These are phyloP conservation scores for Phlogophora meticulosa DNA, from an alignment of 2,888 invertebrate genomes.

Conservation along the genomic window DNA sequence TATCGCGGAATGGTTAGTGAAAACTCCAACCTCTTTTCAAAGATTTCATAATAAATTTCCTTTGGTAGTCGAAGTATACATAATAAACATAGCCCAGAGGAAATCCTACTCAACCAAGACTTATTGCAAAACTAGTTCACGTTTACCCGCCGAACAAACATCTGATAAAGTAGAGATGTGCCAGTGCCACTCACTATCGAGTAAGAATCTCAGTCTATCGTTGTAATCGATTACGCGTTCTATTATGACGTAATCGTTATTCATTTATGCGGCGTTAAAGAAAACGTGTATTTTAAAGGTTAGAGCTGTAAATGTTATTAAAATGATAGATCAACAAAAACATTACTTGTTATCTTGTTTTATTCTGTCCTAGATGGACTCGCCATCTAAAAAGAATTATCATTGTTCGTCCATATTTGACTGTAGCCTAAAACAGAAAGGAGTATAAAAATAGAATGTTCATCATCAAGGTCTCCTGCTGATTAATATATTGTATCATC, in stretches of 20 bases:
- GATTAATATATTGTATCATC: conserved; percentile 4
- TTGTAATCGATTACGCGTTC: conserved; percentile 43
- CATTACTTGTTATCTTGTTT: conserved; percentile 30
- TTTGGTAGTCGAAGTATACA: conserved; percentile 11
- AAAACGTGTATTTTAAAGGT: conserved; percentile 57
- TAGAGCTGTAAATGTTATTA: conserved; percentile 45
- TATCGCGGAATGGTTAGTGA: not conserved
- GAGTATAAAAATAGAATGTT: conserved; percentile 27
- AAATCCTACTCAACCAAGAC: conserved; percentile 67
- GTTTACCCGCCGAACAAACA: conserved; percentile 55
- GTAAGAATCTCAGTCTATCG: conserved; percentile 33
- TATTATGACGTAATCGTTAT: conserved; percentile 45
- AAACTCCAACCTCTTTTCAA: conserved; percentile 23
- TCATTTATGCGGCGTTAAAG: conserved; percentile 30
- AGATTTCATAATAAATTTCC: conserved; percentile 50
- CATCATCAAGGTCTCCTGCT: conserved; percentile 30
- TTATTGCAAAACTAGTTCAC: conserved; percentile 66
- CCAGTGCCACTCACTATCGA: conserved; percentile 37
- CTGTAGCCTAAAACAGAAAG: not conserved
- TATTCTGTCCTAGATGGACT: conserved; percentile 15
- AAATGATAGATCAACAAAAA: conserved; percentile 45
- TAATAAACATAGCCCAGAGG: conserved; percentile 54
- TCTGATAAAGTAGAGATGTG: conserved; percentile 71
- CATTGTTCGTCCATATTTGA: conserved; percentile 1
- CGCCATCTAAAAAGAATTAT: conserved; percentile 7